Percentiles rank a stretch among this genome's conserved stretches.
Conservation (phyloP, 2,888 invertebrate genomes). For the Bombylius discolor region DNA sequence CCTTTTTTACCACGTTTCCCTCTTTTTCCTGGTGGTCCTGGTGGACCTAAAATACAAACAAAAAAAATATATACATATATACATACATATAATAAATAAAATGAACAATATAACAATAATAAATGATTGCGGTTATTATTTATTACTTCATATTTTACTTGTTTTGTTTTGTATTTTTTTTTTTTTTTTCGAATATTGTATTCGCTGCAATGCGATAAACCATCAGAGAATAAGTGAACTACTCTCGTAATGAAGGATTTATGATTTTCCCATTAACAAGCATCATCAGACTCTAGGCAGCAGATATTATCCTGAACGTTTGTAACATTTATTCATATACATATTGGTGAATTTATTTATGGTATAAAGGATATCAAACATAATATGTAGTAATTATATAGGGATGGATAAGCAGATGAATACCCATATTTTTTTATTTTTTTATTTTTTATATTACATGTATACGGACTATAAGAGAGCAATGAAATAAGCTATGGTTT, state of each 20-base stretch:
- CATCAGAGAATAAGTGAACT: background rate
- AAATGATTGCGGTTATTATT: background rate
- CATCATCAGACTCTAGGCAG: background rate
- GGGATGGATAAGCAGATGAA: too few species aligned
- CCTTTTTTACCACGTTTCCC: conserved; percentile 86
- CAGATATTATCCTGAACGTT: too few species aligned
- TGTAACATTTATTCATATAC: too few species aligned
- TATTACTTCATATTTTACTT: background rate
- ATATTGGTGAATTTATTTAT: too few species aligned
- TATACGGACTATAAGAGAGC: too few species aligned
- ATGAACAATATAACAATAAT: background rate
- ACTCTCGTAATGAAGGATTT: conserved; percentile 4
- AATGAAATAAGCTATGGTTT: too few species aligned
- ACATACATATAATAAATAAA: background rate
- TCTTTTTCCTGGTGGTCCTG: conserved; percentile 74
- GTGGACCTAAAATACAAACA: conserved; percentile 47
- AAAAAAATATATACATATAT: too few species aligned
- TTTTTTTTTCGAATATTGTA: background rate
- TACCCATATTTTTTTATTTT: too few species aligned
- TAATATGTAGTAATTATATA: too few species aligned
- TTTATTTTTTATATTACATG: too few species aligned
- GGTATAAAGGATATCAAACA: too few species aligned
- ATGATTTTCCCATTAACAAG: background rate
- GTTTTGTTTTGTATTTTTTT: background rate
- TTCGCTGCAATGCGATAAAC: conserved; percentile 2